Evolutionary conservation across 2,113 vertebrate genomes (phyloP), one percentile per base, ranked within the genome.

Genomic region (Hippocampus abdominalis): DNA sequence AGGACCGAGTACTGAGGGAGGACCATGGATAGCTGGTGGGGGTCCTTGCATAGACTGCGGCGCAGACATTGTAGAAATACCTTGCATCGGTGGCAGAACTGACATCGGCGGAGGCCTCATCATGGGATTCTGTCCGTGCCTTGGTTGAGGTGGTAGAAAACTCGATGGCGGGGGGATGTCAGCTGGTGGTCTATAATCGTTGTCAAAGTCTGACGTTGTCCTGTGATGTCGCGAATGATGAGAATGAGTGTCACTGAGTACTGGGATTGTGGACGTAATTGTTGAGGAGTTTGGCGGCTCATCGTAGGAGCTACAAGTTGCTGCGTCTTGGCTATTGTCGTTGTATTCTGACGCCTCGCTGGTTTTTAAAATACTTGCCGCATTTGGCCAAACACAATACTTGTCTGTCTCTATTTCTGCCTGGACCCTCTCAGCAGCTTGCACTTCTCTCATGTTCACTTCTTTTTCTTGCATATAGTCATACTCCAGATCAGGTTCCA

Each of bases 371-470:
- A 92, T 91, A 65, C 88, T 91, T 7, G 90, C 92, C 72, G 92
- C 91, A 74, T 93, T 93, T 51, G 92, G 91, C 92, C 92, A 93
- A 72, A 93, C 77, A 74, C 83, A 92, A 74, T 81, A 91, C 71
- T 89, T 91, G 74, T 91, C 87, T 59, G 76, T 72, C 60, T 90
- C 88, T 1, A 74, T 79, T 79, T 93, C 89, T 6, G 53, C 20
- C 36, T 83, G 73, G 0, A 79, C 8, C 11, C 78, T 68, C 64
- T 89, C 80, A 2, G 68, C 80, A 1, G 68, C 69, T 48, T 81
- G 82, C 56, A 83, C 57, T 32, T 32, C 27, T 60, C 16, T 74
- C 48, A 1, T 12, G 70, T 92, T 91, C 48, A 71, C 84, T 36
- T 91, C 57, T 18, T 51, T 64, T 1, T 89, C 36, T 8, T 84